Conservation (phyloP, 2,888 invertebrate genomes). For the Andrena hattorfiana region DNA sequence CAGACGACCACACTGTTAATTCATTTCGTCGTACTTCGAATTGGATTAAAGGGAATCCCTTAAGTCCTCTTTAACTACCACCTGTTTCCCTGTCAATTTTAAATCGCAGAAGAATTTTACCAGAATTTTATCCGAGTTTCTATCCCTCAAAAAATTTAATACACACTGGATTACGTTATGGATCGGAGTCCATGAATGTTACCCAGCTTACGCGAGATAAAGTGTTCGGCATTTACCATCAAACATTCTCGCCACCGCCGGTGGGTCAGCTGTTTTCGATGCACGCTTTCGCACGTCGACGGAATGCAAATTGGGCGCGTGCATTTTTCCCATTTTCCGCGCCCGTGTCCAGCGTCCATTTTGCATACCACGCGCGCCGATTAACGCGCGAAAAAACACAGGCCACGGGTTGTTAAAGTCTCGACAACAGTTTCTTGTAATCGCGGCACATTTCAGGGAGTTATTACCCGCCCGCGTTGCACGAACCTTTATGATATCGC, state of each 20-base stretch:
- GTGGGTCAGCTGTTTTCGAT: background rate
- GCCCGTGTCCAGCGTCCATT: background rate
- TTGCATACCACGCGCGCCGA: background rate
- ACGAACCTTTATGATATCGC: background rate
- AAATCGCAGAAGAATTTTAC: too few species aligned
- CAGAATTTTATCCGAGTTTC: too few species aligned
- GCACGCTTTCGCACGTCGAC: background rate
- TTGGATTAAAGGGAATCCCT: background rate
- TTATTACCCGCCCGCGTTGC: background rate
- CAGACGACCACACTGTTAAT: background rate
- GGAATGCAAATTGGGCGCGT: background rate
- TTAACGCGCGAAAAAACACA: constrained; percentile 3
- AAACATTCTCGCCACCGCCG: background rate
- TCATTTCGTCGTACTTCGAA: background rate
- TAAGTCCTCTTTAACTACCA: too few species aligned
- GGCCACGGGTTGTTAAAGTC: background rate
- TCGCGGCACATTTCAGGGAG: constrained; percentile 2
- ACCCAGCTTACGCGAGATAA: background rate
- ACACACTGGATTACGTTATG: too few species aligned
- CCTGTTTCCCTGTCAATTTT: too few species aligned
- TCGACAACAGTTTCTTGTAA: background rate
- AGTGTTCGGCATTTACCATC: background rate
- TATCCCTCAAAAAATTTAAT: too few species aligned
- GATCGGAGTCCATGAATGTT: background rate
- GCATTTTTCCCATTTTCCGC: background rate